Conservation (phyloP, 1,140 invertebrate species). For the Glossosoma conforme region DNA sequence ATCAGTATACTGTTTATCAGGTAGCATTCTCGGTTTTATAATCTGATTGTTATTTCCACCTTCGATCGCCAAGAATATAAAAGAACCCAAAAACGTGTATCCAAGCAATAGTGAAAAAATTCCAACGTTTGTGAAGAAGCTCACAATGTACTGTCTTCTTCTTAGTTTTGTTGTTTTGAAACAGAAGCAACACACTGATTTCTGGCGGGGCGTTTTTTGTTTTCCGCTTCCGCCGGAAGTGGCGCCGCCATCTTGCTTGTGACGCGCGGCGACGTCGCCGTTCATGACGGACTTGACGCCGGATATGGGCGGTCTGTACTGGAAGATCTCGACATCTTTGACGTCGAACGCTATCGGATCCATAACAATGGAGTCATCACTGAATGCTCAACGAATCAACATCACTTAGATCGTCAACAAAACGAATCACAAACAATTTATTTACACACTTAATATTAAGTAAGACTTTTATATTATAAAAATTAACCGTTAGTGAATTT, state of each 20-base stretch:
- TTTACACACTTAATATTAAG: too few relatives aligned
- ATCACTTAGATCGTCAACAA: too few relatives aligned
- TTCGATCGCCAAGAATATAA: constrained; percentile 89
- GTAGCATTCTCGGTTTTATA: constrained; percentile 42
- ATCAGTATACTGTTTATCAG: constrained; percentile 36
- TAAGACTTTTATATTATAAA: too few relatives aligned
- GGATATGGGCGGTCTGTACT: constrained; percentile 13
- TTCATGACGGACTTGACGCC: constrained; percentile 24
- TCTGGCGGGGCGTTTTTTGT: constrained; percentile 33
- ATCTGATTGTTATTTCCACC: constrained; percentile 49
- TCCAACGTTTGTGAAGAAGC: constrained; percentile 79
- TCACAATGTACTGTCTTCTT: constrained; percentile 52
- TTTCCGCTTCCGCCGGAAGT: constrained; percentile 4
- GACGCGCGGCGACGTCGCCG: constrained; percentile 15
- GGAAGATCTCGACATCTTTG: constrained; percentile 22
- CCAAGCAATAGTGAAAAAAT: constrained; percentile 82
- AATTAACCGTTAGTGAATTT: too few relatives aligned
- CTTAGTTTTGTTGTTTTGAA: constrained; percentile 51
- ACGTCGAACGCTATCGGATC: constrained; percentile 20
- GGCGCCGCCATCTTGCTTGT: constrained; percentile 9
- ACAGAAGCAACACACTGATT: constrained; percentile 50
- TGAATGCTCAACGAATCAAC: too few relatives aligned
- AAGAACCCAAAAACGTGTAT: constrained; percentile 85
- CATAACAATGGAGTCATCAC: too few relatives aligned
- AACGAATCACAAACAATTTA: too few relatives aligned